Evolutionary conservation across 2,113 vertebrate species (phyloP), one percentile per base, ranked within the genome.

Genomic region (Sceloporus undulatus): DNA sequence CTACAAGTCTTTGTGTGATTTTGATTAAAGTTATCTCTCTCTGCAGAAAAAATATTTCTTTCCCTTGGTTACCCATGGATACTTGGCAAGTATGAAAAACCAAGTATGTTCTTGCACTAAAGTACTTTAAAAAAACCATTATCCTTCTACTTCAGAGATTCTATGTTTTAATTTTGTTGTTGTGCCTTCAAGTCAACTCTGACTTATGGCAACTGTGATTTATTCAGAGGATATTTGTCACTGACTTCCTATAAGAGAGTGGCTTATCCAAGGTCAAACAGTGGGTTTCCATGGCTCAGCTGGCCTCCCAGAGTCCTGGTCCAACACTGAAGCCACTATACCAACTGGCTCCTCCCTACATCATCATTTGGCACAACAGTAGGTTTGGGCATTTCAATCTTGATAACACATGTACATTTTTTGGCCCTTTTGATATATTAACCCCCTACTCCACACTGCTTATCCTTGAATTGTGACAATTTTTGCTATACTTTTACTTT

Each of bases 61-160:
- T 68, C 54, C 70, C 25, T 59, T 8, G 4, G 19, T 62, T n/a
- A 29, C 52, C 18, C 9, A 19, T 16, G 59, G 59, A 62, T 77
- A n/a, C 87, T 56, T 88, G 68, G 54, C 21, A 70, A 56, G 16
- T 76, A n/a, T 83, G n/a, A 62, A 65, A 76, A 88, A 84, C 21
- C 19, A 79, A 52, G 9, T 2, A 27, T 16, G 9, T 78, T 68
- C 75, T 29, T 56, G n/a, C 2, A 54, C 23, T 48, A 77, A 82
- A 56, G 9, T 52, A 52, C 70, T 87, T 82, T 79, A 40, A 29
- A 21, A 68, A 62, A 83, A 40, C 14, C 7, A 11, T 52, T 21
- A 82, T 4, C 2, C n/a, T 82, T 87, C 76, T 82, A 88, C 62
- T 66, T 23, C n/a, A 76, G 2, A 77, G 52, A 14, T 27, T 54